Evolutionary conservation across 2,113 vertebrate species (phyloP), one percentile per base, ranked within the genome.

Genomic region (Hyperoodon ampullatus): DNA sequence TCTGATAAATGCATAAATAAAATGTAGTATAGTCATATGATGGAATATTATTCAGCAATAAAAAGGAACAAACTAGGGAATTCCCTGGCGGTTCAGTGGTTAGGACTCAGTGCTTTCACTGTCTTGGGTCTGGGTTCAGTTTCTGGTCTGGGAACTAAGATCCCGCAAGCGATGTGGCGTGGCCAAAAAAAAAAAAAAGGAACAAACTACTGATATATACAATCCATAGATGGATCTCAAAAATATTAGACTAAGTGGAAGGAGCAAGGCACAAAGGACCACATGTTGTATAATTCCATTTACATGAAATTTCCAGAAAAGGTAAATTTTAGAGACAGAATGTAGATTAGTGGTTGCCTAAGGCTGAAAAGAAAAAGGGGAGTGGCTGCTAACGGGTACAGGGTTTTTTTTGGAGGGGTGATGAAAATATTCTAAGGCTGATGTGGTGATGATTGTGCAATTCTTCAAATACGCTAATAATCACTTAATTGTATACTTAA

Each of bases 401-500:
- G 28, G 15, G 19, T 24, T 55, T 81, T 91, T 81, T 33, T 47
- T 19, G 9, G 66, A 26, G 80, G 30, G 18, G 8, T 74, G 84
- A 84, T 80, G 33, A 87, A 92, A 95, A 83, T 75, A 90, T 63
- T 84, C 81, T 80, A n/a, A 92, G 90, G 86, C 42, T 74, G 60
- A 68, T 50, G 50, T 65, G 24, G 65, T 55, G 35, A n/a, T 70
- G 42, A 33, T 96, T 24, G 44, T 9, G 42, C 12, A 68, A 60
- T 68, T 96, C 88, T 92, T 80, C 88, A 97, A 95, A 44, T 74
- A 80, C 74, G 65, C 91, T 93, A 65, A 97, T 94, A 90, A 68
- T 58, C 74, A 88, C 23, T 61, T 70, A 61, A 60, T 55, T 89
- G 44, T 71, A 53, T n/a, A 77, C 30, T 81, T 61, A 72, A 85